Evolutionary conservation across 23 tunicate species (phyloP).

Genomic region (Trididemnum nubilum): DNA sequence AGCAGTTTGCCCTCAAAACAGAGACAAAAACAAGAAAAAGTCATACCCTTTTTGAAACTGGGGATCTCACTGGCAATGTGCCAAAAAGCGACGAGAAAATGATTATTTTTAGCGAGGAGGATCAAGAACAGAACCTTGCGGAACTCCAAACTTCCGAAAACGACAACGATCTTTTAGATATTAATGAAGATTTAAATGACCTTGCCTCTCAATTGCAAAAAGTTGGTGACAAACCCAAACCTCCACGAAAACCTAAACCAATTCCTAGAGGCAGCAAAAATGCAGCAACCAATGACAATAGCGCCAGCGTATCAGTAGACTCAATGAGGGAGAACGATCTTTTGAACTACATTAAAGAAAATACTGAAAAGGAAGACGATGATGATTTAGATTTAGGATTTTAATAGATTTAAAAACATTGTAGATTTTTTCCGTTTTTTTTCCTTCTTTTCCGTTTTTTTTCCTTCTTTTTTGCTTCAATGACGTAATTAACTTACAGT

Average conservation of each 20-base stretch:
- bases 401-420: too few relatives aligned
- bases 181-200: neutral
- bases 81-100: constrained; percentile 5
- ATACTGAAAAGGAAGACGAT: constrained; percentile 16
- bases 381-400: constrained; percentile 40
- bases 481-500: too few relatives aligned
- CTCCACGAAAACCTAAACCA: neutral
- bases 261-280: neutral
- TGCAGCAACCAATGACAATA: neutral
- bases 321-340: constrained; percentile 19
- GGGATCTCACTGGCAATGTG: constrained; percentile 25
- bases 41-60: neutral
- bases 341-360: constrained; percentile 33
- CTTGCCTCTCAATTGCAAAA: constrained; percentile 7
- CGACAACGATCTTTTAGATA: neutral
- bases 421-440: too few relatives aligned
- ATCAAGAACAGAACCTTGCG: neutral
- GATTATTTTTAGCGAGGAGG: constrained; percentile 15
- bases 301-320: neutral
- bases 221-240: neutral
- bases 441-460: too few relatives aligned
- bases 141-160: neutral
- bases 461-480: too few relatives aligned
- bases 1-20: neutral
- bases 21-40: neutral